These are phyloP conservation scores for Enteromius anoplus DNA, from an alignment of 2,797 vertebrate genomes.

Conservation along the genomic window DNA sequence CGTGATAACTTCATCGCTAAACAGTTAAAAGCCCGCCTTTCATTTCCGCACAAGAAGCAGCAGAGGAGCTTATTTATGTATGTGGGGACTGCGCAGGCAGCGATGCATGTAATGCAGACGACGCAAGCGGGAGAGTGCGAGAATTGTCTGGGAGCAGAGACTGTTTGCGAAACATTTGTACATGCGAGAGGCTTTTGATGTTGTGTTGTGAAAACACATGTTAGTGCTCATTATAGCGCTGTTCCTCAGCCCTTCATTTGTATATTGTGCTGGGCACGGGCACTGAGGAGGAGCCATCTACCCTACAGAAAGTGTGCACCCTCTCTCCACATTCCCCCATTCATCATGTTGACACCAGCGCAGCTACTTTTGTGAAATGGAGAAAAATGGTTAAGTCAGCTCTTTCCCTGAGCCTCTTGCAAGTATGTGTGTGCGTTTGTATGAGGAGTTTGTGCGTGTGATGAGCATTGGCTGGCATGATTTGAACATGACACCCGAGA, in stretches of 20 bases:
- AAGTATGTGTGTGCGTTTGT: constrained; percentile 56
- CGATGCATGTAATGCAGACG: constrained; percentile 49
- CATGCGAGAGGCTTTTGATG: constrained; percentile 58
- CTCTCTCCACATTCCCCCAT: constrained; percentile 70
- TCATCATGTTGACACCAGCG: constrained; percentile 81
- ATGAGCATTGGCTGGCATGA: constrained; percentile 34
- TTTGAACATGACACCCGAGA: constrained; percentile 27
- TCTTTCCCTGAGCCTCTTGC: constrained; percentile 69
- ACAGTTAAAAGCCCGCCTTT: constrained; percentile 44
- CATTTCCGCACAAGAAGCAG: constrained; percentile 43
- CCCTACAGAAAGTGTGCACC: constrained; percentile 63
- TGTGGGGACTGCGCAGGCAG: constrained; percentile 42
- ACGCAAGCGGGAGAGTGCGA: background rate
- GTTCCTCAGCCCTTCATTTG: constrained; percentile 64
- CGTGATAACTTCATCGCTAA: constrained; percentile 52
- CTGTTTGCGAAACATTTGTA: constrained; percentile 56
- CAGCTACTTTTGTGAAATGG: constrained; percentile 80
- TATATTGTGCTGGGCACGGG: constrained; percentile 60
- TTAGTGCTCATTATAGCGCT: constrained; percentile 65
- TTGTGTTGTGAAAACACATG: constrained; percentile 61
- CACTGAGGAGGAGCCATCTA: constrained; percentile 60
- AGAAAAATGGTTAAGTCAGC: constrained; percentile 83
- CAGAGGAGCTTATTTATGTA: constrained; percentile 17
- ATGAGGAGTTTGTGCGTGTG: constrained; percentile 48
- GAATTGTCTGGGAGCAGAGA: constrained; percentile 45